Evolutionary conservation across 2,888 invertebrate species (phyloP), one percentile per base, ranked within the genome.

Genomic region (Tolmerus cingulatus): DNA sequence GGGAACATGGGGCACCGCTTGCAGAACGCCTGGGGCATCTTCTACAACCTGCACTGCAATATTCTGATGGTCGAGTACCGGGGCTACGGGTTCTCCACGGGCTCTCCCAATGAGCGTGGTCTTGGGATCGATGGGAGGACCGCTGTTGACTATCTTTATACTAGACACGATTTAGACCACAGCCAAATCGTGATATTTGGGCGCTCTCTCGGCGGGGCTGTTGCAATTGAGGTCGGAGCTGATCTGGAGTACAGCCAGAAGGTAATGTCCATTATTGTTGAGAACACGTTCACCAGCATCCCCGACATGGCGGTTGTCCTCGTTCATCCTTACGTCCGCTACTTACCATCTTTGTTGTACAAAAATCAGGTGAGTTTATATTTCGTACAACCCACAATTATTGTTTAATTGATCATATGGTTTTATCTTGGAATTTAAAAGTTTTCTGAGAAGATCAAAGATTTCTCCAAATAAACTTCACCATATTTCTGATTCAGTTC

Each of bases 1-100:
- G 98, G 98, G 16, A 99, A 98, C 92, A 97, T 98, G 95, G 98
- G 98, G 0, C 98, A 98, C 91, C 95, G 97, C 89, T 93, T 98
- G 90, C 95, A 96, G 90, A 98, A 98, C 93, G 96, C 96, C n/a
- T 95, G 96, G 89, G 97, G 97, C 5, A 94, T 98, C 87, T 97
- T 96, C 92, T 95, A 96, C 90, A 95, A 96, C 90, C 93, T 97
- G 86, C 95, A 96, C 89, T 96, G 97, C 89, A 98, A 99, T 92
- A 94, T 98, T 89, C 93, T 98, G 78, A 95, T 98, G 94, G 95
- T 98, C n/a, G 99, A 99, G 91, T 99, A 98, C 91, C 94, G 98
- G 90, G 99, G 98, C 0, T 99, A 98, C 93, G 98, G 99, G 0
- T 93, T 97, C 34, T 98, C 98, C 7, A 96, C 97, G 90, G 98